Evolutionary conservation across 2,888 invertebrate genomes (phyloP).

Genomic region (Phanerotoma sp.): DNA sequence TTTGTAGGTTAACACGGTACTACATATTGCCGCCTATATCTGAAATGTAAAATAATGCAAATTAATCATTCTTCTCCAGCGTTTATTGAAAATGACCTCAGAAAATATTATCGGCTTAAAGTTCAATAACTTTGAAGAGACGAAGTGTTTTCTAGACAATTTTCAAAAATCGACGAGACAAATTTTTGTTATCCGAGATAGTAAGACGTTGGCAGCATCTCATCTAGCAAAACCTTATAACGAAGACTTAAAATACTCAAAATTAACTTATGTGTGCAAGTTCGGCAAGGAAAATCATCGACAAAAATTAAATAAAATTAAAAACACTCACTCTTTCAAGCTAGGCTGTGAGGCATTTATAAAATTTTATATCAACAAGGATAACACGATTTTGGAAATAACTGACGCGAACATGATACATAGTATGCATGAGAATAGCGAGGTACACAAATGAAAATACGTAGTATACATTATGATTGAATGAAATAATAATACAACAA

Average conservation of each 20-base stretch:
- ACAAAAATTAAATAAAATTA: neutral
- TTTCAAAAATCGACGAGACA: conserved; percentile 5
- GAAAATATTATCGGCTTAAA: neutral
- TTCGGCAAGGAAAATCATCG: conserved; percentile 1
- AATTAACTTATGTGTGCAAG: conserved; percentile 8
- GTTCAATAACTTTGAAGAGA: neutral
- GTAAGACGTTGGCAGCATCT: neutral
- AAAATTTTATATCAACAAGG: conserved; percentile 1
- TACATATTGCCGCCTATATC: too few relatives aligned
- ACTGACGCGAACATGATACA: conserved; percentile 6
- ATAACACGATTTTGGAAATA: conserved; percentile 9
- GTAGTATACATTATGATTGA: neutral
- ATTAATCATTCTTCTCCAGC: too few relatives aligned
- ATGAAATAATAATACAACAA: too few relatives aligned
- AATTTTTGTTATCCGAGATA: neutral
- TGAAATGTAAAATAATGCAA: too few relatives aligned
- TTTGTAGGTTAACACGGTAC: too few relatives aligned
- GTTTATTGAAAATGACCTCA: too few relatives aligned
- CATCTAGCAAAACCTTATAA: neutral
- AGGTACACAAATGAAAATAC: conserved; percentile 2
- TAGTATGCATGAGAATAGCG: conserved; percentile 4
- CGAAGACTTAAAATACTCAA: neutral
- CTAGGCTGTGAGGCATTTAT: conserved; percentile 8
- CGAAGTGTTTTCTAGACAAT: neutral
- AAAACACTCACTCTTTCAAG: conserved; percentile 11